Evolutionary conservation across 1,140 invertebrate species (phyloP).

Genomic region (Dendrolimus punctatus): DNA sequence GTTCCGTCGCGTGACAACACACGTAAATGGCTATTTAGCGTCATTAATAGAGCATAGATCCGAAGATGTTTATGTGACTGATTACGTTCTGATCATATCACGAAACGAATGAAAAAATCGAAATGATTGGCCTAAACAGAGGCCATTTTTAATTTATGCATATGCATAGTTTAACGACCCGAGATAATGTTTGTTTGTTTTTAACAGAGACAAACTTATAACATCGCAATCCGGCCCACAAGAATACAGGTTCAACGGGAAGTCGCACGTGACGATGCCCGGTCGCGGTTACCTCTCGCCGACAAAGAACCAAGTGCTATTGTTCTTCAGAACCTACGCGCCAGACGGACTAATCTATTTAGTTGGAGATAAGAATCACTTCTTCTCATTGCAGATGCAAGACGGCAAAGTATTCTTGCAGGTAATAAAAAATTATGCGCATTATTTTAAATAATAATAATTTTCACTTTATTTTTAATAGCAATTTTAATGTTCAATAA

Average conservation of each 20-base stretch:
- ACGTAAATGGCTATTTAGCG: too few relatives aligned
- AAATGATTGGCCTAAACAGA: too few relatives aligned
- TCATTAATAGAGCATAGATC: too few relatives aligned
- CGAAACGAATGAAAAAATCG: too few relatives aligned
- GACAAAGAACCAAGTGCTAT: slow-evolving; percentile 48
- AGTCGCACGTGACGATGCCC: slow-evolving; percentile 54
- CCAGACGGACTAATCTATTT: slow-evolving; percentile 91
- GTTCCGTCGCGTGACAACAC: too few relatives aligned
- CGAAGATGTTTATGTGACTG: too few relatives aligned
- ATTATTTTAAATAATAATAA: background rate
- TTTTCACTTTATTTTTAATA: too few relatives aligned
- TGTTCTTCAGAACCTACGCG: slow-evolving; percentile 88
- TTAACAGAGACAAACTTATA: slow-evolving; percentile 75
- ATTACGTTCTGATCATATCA: too few relatives aligned
- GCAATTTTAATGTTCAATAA: too few relatives aligned
- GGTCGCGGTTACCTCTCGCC: slow-evolving; percentile 38
- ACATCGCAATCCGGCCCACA: slow-evolving; percentile 70
- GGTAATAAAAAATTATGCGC: slow-evolving; percentile 39
- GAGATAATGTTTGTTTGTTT: slow-evolving; percentile 12
- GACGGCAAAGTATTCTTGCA: slow-evolving; percentile 83
- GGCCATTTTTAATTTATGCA: too few relatives aligned
- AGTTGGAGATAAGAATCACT: slow-evolving; percentile 82
- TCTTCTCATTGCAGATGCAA: slow-evolving; percentile 88
- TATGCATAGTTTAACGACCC: too few relatives aligned
- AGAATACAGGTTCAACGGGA: slow-evolving; percentile 89